Base-by-base conservation (phyloP, 2,888 invertebrate genomes). In the Esperia sulphurella region DNA sequence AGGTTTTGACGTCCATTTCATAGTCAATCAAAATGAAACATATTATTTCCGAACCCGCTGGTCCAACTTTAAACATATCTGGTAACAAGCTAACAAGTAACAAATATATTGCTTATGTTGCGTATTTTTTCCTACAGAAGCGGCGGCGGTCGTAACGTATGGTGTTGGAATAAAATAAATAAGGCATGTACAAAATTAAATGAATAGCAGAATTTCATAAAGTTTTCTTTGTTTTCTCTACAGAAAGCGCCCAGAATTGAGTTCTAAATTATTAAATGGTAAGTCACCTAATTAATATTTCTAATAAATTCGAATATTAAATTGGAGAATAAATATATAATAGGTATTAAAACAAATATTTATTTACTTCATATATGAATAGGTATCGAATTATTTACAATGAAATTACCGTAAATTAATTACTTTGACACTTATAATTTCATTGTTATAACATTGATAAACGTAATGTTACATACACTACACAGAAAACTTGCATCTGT, bases 361-460 rank as follows among this genome's bases (percentile, higher is more conserved):
- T 87, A 86, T 86, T 88, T 83, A 81, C 77, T 83, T 82, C 78
- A 81, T 84, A 79, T 81, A 86, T 83, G 81, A 83, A 83, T 86
- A n/a, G n/a, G n/a, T n/a, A 86, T 83, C 82, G 75, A 85, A 84
- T 82, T 86, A 87, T 89, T 82, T 85, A 88, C 88, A 88, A 89
- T 88, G 87, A 88, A 86, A 87, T 86, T 80, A 82, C 71, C 78
- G 79, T 79, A 79, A 82, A 80, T 72, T 72, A 5, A 70, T 79
- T 75, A 75, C 57, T 71, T 73, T 74, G 73, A 82, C 73, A 80
- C 68, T 72, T 69, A 71, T 77, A 84, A 87, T 84, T 86, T 84
- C 87, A 87, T 87, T 86, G 85, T 74, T 82, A 79, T 80, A 82
- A 83, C 79, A 80, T 82, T 79, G 81, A 85, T 83, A 83, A 73